phyloP scores from a whole-genome alignment of 1,140 invertebrate species.

The Trichonephila inaurata region DNA sequence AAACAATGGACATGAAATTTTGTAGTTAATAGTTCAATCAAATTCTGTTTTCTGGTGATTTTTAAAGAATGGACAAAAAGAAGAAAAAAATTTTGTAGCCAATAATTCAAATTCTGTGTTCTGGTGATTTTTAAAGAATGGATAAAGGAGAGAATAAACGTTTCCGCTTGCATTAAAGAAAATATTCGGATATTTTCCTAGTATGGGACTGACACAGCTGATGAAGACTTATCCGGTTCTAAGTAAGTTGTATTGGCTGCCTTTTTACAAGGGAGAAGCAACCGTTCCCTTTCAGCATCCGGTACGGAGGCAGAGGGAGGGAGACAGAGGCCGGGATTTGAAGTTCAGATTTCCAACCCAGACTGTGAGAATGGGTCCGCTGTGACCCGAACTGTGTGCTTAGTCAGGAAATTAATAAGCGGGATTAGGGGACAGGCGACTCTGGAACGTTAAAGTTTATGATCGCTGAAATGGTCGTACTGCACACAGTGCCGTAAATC shows the following conservation, averaged over 20 bases:
- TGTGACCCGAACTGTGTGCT: constrained; percentile 19
- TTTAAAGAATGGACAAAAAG: no score
- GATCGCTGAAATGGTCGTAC: neutral
- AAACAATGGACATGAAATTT: no score
- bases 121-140: no score
- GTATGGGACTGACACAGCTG: no score
- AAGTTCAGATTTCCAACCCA: neutral
- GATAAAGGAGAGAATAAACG: no score
- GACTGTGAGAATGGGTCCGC: constrained; percentile 11
- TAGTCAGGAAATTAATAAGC: constrained; percentile 38
- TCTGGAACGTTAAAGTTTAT: constrained; percentile 22
- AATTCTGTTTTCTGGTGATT: no score
- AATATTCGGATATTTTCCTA: no score
- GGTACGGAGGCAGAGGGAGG: neutral
- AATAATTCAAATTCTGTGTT: no score
- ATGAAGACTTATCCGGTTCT: neutral
- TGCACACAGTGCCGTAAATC: neutral
- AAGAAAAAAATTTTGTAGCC: no score
- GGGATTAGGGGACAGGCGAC: neutral
- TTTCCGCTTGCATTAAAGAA: no score
- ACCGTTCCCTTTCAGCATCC: neutral
- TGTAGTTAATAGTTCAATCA: no score
- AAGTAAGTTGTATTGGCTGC: neutral
- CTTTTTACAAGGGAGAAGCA: neutral
- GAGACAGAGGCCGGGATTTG: neutral